A percentile compares a stretch with the other conserved stretches of the same genome.
These are phyloP conservation scores for Peromyscus melanophrys DNA, from an alignment of 2,797 vertebrate genomes.

Conservation along the genomic window DNA sequence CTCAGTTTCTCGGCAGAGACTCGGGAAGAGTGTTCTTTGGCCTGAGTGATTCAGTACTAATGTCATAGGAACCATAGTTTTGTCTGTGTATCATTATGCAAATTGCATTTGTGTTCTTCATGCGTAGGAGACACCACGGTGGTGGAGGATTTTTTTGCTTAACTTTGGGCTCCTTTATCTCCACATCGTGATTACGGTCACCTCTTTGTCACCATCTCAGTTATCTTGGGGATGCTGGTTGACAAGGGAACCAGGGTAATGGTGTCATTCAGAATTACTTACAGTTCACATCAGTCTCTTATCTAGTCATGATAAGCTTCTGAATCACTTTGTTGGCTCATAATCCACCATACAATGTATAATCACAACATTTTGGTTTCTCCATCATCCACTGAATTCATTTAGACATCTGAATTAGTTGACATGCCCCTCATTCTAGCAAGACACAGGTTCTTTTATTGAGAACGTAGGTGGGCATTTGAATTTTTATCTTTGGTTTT, in stretches of 20 bases:
- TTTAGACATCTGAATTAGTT: slow-evolving; percentile 36
- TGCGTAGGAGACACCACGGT: not conserved
- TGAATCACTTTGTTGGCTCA: slow-evolving; percentile 9
- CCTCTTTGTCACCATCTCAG: slow-evolving; percentile 62
- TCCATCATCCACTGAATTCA: not conserved
- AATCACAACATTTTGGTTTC: not conserved
- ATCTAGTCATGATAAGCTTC: slow-evolving; percentile 23
- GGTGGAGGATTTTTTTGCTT: slow-evolving; percentile 27
- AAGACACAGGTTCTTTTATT: not conserved
- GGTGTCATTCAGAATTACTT: slow-evolving; percentile 61
- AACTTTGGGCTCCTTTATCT: slow-evolving; percentile 62
- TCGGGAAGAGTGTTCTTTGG: slow-evolving; percentile 1
- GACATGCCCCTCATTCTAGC: not conserved
- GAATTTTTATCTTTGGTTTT: not conserved
- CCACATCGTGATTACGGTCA: not conserved
- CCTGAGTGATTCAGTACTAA: slow-evolving; percentile 38
- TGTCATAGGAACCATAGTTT: slow-evolving; percentile 11
- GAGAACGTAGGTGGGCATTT: not conserved
- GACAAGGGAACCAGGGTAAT: slow-evolving; percentile 53
- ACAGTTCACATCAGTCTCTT: slow-evolving; percentile 45
- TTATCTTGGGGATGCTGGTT: slow-evolving; percentile 66
- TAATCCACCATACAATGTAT: not conserved
- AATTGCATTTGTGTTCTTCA: slow-evolving; percentile 4
- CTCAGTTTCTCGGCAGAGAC: not conserved
- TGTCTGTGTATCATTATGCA: slow-evolving; percentile 16